A percentile compares a stretch with the other conserved stretches of the same genome.
Conservation (phyloP, 1,140 invertebrate species). For the Hirudo medicinalis region DNA sequence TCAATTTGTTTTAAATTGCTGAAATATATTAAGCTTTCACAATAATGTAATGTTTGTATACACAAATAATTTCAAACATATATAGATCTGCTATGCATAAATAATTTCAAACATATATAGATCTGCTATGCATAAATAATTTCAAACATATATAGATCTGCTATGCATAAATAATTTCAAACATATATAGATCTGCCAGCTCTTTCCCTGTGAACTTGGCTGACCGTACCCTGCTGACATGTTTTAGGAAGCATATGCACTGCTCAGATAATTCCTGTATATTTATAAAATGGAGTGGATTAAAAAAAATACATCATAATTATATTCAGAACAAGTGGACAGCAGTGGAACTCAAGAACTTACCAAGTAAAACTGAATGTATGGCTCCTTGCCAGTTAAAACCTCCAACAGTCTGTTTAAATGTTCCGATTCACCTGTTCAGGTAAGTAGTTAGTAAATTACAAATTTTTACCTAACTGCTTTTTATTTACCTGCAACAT, state of each 20-base stretch:
- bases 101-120: no score
- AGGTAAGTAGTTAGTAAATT: slow-evolving; percentile 27
- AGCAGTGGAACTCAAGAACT: slow-evolving; percentile 24
- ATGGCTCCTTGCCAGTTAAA: slow-evolving; percentile 71
- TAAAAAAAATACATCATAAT: slow-evolving; percentile 1
- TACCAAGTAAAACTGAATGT: slow-evolving; percentile 74
- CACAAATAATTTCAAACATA: no score
- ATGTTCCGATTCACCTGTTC: slow-evolving; percentile 50
- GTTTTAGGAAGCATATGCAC: slow-evolving; percentile 90
- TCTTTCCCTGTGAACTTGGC: slow-evolving; percentile 75
- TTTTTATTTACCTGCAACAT: neutral
- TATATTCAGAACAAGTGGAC: neutral
- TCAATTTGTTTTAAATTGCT: no score
- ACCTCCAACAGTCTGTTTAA: slow-evolving; percentile 77
- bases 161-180: slow-evolving; percentile 25
- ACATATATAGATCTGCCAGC: slow-evolving; percentile 74
- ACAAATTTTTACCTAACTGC: neutral
- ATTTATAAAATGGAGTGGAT: slow-evolving; percentile 18
- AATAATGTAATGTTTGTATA: no score
- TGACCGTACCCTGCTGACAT: slow-evolving; percentile 69
- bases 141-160: slow-evolving; percentile 9
- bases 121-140: neutral
- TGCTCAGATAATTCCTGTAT: slow-evolving; percentile 72
- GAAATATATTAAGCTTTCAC: no score
- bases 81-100: no score